Percentiles rank a stretch among this genome's conserved stretches.
Evolutionary conservation across 1,140 invertebrate genomes (phyloP).

Genomic region (Reticulitermes speratus): DNA sequence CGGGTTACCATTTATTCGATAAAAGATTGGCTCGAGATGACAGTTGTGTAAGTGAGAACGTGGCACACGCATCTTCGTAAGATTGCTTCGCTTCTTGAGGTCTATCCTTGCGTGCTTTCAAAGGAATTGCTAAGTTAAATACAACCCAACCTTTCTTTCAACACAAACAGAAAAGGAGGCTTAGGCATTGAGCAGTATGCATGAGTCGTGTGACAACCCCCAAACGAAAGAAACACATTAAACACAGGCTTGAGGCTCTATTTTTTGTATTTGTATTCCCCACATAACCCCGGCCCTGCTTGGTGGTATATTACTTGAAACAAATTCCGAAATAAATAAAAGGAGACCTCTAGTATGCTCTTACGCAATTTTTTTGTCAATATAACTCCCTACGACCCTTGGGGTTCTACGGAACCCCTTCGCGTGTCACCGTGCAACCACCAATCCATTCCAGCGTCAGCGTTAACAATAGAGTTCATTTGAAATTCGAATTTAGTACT

Average conservation of each 20-base stretch:
- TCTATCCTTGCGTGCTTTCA: neutral
- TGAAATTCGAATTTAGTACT: neutral
- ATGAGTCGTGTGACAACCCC: neutral
- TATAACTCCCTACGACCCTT: neutral
- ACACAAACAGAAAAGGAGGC: neutral
- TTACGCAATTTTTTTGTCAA: neutral
- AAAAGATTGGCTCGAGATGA: neutral
- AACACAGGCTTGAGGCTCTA: neutral
- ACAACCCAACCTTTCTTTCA: neutral
- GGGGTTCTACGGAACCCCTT: neutral
- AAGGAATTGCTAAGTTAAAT: neutral
- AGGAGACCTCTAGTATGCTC: neutral
- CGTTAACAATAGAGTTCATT: neutral
- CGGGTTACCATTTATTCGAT: neutral
- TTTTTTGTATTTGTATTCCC: neutral
- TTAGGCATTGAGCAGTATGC: neutral
- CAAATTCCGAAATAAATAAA: constrained; percentile 3
- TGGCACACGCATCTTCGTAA: neutral
- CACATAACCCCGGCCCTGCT: neutral
- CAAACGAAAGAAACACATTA: neutral
- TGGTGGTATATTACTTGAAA: neutral
- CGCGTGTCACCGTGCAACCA: neutral
- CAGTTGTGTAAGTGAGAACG: neutral
- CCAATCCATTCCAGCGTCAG: constrained; percentile 8
- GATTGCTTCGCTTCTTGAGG: neutral